Base-by-base conservation (phyloP, 92 coral and sea anemone species). In the Actinostola sp. region DNA sequence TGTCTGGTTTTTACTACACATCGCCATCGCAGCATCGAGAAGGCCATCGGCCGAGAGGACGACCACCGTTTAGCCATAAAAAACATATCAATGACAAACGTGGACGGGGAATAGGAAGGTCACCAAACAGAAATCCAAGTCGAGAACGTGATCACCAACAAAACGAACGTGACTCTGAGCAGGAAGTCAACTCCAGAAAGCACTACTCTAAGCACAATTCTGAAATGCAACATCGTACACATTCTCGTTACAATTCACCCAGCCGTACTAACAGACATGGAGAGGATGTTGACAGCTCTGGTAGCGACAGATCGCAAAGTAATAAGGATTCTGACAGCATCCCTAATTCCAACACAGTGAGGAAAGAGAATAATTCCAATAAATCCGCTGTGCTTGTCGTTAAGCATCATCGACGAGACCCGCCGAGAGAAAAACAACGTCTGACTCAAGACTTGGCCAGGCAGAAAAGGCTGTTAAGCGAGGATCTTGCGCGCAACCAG, bases 371-470 rank as follows among this genome's bases (percentile, higher is more conserved):
- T 32, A 36, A 59, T 20, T 55, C 55, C 23, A 86, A 46, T 64
- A 86, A 86, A 41, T 41, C 74, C 46, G 61, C 83, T n/a, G 34
- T 71, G 50, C 58, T 82, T 26, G 55, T 82, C 23, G 58, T 61
- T 25, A 73, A 86, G 64, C 50, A 81, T 45, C 92, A 91, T 53
- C 83, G 97, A 15, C 89, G 90, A 25, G 99, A 95, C 38, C 88
- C 91, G 58, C 99, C 99, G 28, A 88, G 99, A 44, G 99, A 95
- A 73, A 95, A 95, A 71, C 99, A 95, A 78, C 77, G 99, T 51
- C 68, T 95, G 44, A 95, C 99, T 2, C 99, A 95, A 80, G 99
- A 95, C 75, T 83, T 95, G 62, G 99, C 97, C 69, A 76, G 97
- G 49, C 99, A 95, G 45, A 91, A 92, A 64, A 74, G 93, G 44